A percentile compares a stretch with the other conserved stretches of the same genome.
Conservation (phyloP, 2,888 invertebrate species). For the Scaptomyza polygonia region DNA sequence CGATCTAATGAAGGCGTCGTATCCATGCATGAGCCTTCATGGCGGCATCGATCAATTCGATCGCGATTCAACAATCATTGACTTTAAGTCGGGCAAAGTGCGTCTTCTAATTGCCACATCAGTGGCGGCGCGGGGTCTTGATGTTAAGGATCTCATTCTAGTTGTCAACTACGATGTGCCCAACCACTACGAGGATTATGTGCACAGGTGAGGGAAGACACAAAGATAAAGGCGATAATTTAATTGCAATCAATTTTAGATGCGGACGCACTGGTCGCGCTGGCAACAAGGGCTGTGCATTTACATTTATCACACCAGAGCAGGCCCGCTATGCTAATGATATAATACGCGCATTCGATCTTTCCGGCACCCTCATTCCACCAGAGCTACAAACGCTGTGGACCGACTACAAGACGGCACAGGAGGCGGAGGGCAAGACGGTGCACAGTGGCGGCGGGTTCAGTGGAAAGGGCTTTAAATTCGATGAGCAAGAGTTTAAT, state of each 20-base stretch:
- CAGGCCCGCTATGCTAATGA: conserved; percentile 98
- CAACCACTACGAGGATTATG: conserved; percentile 99
- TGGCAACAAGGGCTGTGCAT: conserved; percentile 98
- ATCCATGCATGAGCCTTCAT: conserved; percentile 98
- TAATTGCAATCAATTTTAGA: conserved; percentile 84
- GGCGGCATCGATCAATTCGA: conserved; percentile 99
- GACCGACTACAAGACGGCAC: conserved; percentile 94
- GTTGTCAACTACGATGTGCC: conserved; percentile 99
- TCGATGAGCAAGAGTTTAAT: conserved; percentile 99
- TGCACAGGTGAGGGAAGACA: conserved; percentile 89
- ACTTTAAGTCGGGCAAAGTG: conserved; percentile 98
- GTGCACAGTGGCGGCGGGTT: conserved; percentile 97
- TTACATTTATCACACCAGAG: conserved; percentile 97
- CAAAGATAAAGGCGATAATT: neutral
- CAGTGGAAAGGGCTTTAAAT: conserved; percentile 97
- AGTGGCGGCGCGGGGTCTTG: conserved; percentile 98
- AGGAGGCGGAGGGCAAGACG: conserved; percentile 96
- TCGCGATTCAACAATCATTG: conserved; percentile 97
- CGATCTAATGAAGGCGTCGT: conserved; percentile 97
- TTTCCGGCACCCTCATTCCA: conserved; percentile 91
- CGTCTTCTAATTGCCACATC: conserved; percentile 98
- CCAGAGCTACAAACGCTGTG: conserved; percentile 91
- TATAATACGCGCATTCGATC: conserved; percentile 94
- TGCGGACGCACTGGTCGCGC: conserved; percentile 96
- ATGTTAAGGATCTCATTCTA: conserved; percentile 98